A percentile compares a stretch with the other conserved stretches of the same genome.
phyloP scores from a whole-genome alignment of 2,888 invertebrate genomes.

The Balanococcus diminutus region DNA sequence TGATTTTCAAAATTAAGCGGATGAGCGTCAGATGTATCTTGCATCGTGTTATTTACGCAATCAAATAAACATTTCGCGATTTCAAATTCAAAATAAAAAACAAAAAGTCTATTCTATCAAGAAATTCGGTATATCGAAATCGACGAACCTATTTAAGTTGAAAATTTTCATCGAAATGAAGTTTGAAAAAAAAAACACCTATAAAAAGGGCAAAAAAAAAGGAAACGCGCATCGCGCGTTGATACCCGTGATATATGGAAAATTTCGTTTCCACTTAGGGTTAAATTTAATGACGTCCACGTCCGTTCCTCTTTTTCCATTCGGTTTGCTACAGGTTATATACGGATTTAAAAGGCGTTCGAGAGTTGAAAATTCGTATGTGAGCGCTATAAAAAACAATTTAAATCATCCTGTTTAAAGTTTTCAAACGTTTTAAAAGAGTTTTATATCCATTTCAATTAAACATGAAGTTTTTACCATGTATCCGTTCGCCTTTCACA shows the following conservation, averaged over 20 bases:
- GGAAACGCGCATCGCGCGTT: neutral
- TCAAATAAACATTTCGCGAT: neutral
- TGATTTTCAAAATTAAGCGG: neutral
- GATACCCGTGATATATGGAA: neutral
- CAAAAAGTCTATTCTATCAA: neutral
- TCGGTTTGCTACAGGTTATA: neutral
- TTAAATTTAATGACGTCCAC: neutral
- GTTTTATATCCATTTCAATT: slow-evolving; percentile 15
- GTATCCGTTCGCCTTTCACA: neutral
- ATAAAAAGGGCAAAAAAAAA: neutral
- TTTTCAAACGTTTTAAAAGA: slow-evolving; percentile 12
- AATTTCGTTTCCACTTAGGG: neutral
- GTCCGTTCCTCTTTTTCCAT: neutral
- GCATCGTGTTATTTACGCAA: neutral
- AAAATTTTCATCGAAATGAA: neutral
- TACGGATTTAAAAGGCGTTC: neutral
- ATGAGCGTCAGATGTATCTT: neutral
- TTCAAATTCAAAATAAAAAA: neutral
- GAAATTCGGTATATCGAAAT: neutral
- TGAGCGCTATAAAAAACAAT: neutral
- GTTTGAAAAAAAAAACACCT: neutral
- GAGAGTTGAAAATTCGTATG: neutral
- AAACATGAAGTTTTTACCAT: slow-evolving; percentile 18
- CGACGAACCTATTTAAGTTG: neutral
- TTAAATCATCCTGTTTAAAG: slow-evolving; percentile 2